phyloP scores from a whole-genome alignment of 1,140 invertebrate genomes.

The Saccostrea cuccullata region DNA sequence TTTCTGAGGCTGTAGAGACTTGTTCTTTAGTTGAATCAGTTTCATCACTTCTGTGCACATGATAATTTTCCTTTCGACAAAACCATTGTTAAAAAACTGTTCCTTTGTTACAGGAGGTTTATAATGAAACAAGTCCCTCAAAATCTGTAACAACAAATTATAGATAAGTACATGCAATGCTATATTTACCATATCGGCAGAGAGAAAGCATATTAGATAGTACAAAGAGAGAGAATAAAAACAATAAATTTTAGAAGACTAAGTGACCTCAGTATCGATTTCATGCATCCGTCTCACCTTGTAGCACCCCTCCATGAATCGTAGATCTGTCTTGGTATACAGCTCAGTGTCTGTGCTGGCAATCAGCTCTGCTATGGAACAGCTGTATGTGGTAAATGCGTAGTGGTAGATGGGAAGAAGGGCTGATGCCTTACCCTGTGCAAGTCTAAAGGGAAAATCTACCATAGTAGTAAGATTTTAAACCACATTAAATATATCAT shows the following conservation, averaged over 20 bases:
- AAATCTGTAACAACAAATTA: conserved; percentile 56
- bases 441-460: conserved; percentile 51
- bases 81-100: conserved; percentile 69
- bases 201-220: no score
- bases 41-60: conserved; percentile 69
- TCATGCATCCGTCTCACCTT: conserved; percentile 55
- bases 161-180: no score
- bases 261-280: no score
- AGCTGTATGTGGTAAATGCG: conserved; percentile 66
- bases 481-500: no score
- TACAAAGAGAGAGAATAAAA: no score
- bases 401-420: conserved; percentile 71
- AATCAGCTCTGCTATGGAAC: conserved; percentile 63
- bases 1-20: conserved; percentile 38
- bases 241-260: no score
- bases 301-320: conserved; percentile 70
- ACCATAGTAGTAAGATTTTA: neutral
- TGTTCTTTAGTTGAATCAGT: conserved; percentile 58
- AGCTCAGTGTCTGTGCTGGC: conserved; percentile 65
- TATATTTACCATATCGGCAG: no score
- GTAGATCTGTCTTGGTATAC: conserved; percentile 68
- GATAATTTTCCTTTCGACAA: conserved; percentile 70
- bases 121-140: conserved; percentile 71
- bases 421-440: conserved; percentile 58
- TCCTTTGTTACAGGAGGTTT: conserved; percentile 70